These are phyloP conservation scores for Ornithoptera priamus DNA, from an alignment of 2,888 invertebrate species.

Conservation along the genomic window DNA sequence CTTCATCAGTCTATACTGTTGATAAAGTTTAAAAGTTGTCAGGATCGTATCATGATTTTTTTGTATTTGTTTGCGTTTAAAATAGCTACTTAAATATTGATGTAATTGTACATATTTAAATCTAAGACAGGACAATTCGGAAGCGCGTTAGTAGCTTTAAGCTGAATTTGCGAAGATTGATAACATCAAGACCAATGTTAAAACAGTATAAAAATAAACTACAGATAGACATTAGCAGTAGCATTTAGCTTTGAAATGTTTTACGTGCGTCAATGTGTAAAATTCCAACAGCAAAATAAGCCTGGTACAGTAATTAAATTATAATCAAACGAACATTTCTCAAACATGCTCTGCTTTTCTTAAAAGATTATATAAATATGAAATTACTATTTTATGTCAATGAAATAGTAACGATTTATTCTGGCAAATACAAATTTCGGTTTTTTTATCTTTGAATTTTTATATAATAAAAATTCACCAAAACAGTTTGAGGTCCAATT, in stretches of 20 bases:
- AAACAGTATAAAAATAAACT: constrained; percentile 46
- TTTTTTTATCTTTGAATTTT: too few species aligned
- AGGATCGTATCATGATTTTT: too few species aligned
- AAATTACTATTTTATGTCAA: constrained; percentile 17
- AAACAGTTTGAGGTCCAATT: too few species aligned
- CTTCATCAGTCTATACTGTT: too few species aligned
- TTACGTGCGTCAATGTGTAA: constrained; percentile 51
- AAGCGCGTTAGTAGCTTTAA: constrained; percentile 7
- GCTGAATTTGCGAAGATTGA: constrained; percentile 32
- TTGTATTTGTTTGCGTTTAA: too few species aligned
- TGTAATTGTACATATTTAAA: not conserved
- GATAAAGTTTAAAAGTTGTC: too few species aligned
- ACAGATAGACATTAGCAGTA: constrained; percentile 44
- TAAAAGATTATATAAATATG: constrained; percentile 4
- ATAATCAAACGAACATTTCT: constrained; percentile 6
- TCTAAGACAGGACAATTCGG: not conserved
- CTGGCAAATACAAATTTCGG: not conserved
- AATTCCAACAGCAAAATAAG: constrained; percentile 17
- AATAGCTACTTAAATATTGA: not conserved
- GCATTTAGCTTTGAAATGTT: constrained; percentile 39
- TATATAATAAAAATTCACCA: too few species aligned
- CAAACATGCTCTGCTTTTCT: constrained; percentile 3
- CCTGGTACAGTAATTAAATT: constrained; percentile 17
- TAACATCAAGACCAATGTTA: constrained; percentile 40
- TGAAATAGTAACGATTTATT: constrained; percentile 1